Evolutionary conservation across 2,113 vertebrate species (phyloP).

Genomic region (Nesoenas mayeri): DNA sequence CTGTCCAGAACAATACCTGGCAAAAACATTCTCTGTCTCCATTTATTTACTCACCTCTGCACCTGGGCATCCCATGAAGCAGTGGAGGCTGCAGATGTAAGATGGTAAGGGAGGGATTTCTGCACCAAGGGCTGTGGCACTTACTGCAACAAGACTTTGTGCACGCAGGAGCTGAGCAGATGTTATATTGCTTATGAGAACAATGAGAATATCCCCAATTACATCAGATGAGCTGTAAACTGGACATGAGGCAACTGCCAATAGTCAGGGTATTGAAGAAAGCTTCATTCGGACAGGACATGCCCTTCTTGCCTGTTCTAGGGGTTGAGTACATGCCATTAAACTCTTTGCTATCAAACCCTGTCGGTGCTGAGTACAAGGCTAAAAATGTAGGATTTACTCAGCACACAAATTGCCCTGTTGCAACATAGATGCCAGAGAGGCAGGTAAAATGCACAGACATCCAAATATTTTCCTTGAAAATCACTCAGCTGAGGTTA

Average conservation of each 20-base stretch:
- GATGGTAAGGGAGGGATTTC: neutral
- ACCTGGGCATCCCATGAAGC: neutral
- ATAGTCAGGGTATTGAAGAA: neutral
- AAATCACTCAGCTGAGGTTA: neutral
- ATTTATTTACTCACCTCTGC: neutral
- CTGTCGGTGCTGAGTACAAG: neutral
- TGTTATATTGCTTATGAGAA: neutral
- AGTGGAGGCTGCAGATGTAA: neutral
- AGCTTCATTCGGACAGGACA: neutral
- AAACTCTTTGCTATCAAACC: neutral
- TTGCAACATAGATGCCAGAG: neutral
- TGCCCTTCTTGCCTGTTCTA: neutral
- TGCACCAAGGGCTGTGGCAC: neutral
- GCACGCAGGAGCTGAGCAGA: neutral
- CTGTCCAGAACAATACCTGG: neutral
- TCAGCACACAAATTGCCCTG: neutral
- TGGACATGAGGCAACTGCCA: neutral
- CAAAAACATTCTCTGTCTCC: neutral
- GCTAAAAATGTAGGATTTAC: neutral
- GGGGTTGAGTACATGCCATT: neutral
- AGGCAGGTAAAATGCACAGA: neutral
- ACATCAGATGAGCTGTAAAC: neutral
- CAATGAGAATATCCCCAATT: neutral
- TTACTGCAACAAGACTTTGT: fast-evolving
- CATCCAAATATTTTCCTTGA: neutral